Conservation (phyloP, 1,140 invertebrate genomes). For the Eufriesea mexicana region DNA sequence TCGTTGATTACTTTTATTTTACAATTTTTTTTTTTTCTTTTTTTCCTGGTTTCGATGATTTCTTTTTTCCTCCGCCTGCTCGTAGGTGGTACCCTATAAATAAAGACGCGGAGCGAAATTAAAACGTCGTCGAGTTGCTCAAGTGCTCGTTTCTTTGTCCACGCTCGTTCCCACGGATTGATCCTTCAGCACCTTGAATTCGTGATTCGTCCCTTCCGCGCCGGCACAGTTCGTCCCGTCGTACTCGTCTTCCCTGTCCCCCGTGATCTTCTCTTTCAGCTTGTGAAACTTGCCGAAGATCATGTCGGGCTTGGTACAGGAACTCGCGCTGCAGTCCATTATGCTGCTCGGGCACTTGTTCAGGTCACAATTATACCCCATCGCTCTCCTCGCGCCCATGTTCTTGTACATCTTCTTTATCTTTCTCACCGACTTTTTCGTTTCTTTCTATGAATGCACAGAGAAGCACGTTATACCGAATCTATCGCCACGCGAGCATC, state of each 20-base stretch:
- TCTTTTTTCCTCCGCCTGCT: neutral
- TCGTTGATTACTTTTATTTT: neutral
- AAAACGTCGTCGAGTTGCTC: neutral
- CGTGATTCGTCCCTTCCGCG: neutral
- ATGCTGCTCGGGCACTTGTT: slow-evolving; percentile 42
- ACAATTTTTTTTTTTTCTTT: neutral
- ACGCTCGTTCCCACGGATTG: slow-evolving; percentile 17
- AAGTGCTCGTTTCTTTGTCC: slow-evolving; percentile 29
- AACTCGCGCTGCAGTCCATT: slow-evolving; percentile 32
- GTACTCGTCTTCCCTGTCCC: neutral
- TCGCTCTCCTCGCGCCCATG: slow-evolving; percentile 7
- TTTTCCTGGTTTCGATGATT: neutral
- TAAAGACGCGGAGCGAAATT: slow-evolving; percentile 1
- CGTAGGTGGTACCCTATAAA: neutral
- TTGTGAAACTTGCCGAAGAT: slow-evolving; percentile 3
- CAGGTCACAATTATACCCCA: slow-evolving; percentile 53
- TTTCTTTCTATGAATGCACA: neutral
- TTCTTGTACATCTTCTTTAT: slow-evolving; percentile 23
- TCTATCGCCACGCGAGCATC: neutral
- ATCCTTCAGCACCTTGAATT: neutral
- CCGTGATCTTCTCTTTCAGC: neutral
- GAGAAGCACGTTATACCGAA: too few relatives aligned
- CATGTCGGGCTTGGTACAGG: slow-evolving; percentile 43
- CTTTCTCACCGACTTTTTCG: neutral
- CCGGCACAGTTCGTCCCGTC: neutral